Conservation (phyloP, 2,797 vertebrate genomes). For the Bradypus variegatus region DNA sequence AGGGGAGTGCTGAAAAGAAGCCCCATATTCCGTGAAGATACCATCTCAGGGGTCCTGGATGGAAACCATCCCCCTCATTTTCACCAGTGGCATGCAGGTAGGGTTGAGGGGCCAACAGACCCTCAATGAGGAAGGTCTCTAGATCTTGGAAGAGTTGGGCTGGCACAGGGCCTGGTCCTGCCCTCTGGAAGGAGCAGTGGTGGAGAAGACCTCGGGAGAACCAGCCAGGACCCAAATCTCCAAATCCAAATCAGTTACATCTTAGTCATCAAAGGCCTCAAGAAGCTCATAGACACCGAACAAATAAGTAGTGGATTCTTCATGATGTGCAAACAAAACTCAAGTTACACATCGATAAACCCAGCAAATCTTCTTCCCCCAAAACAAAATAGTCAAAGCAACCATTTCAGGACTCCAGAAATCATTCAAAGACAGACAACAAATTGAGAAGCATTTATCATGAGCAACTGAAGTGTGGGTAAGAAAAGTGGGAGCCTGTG, state of each 20-base stretch:
- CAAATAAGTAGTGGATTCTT: neutral
- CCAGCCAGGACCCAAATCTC: neutral
- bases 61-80: neutral
- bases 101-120: neutral
- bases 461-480: neutral
- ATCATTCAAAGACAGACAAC: slow-evolving; percentile 6
- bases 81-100: neutral
- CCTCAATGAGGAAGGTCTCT: neutral
- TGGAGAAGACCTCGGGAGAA: neutral
- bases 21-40: neutral
- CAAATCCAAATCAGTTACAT: neutral
- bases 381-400: neutral
- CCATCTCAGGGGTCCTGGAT: neutral
- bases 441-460: neutral
- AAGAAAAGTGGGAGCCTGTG: neutral
- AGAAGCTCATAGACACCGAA: neutral
- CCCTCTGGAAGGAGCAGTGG: neutral
- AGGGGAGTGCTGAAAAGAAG: neutral
- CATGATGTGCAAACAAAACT: neutral
- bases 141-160: neutral
- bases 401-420: neutral
- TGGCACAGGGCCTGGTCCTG: neutral
- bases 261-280: neutral
- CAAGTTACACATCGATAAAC: neutral
- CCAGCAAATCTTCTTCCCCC: neutral